Evolutionary conservation across 2,113 vertebrate genomes (phyloP), one percentile per base, ranked within the genome.

Genomic region (Podocnemis expansa): DNA sequence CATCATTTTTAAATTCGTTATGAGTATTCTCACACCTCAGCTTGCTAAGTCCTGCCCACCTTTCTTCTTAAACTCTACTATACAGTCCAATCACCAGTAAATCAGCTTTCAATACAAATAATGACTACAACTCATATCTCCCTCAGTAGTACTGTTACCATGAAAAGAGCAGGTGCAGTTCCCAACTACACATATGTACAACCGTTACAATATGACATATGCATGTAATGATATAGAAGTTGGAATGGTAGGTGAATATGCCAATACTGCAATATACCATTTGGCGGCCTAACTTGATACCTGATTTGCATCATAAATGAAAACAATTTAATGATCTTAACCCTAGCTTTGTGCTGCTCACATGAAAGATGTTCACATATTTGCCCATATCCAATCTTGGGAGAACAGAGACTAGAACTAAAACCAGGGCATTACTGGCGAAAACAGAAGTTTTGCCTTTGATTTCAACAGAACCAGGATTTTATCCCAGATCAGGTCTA

Each of bases 191-290:
- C 95, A 97, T 92, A 84, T 89, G 93, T 93, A 41, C 95, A 94
- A 55, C 54, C 85, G 91, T 90, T 96, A 94, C 29, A 24, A 5
- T 51, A 83, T 90, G 89, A 97, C 95, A 96, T 95, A 89, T 2
- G 73, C 73, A 87, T 81, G 2, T 3, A 8, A 85, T 86, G 93
- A 96, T 78, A 85, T 80, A 76, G 85, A 96, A 95, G 94, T 91
- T 87, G 87, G 95, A 90, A 97, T 82, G 38, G 93, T 89, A 97
- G 95, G 94, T 73, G 95, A 97, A 96, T 94, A 70, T 47, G 63
- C 2, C 47, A 94, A 80, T 6, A 0, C 41, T 5, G 5, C 84
- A 70, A 80, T 67, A 49, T 38, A 88, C 91, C 14, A 19, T 0
- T 7, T 54, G 67, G 76, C 92, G 79, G 80, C 70, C 54, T 78